These are phyloP conservation scores for Dendrolimus houi DNA, from an alignment of 2,888 invertebrate species.

Conservation along the genomic window DNA sequence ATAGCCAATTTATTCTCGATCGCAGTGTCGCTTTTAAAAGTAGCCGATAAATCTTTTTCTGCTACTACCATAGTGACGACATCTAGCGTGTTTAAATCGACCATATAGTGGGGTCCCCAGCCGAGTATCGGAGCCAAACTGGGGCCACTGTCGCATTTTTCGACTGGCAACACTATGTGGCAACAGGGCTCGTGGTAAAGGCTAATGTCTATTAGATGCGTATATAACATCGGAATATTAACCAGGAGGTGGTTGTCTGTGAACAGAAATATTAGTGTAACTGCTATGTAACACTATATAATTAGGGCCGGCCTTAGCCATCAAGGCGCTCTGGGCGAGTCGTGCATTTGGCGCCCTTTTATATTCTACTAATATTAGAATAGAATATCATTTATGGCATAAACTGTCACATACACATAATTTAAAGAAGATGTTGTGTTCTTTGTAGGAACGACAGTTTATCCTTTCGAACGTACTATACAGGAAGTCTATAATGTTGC, in stretches of 20 bases:
- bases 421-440: too few relatives aligned
- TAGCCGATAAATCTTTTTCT: slow-evolving; percentile 80
- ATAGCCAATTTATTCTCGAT: slow-evolving; percentile 86
- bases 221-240: slow-evolving; percentile 88
- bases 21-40: slow-evolving; percentile 80
- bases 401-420: too few relatives aligned
- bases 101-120: slow-evolving; percentile 68
- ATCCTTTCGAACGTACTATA: too few relatives aligned
- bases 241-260: slow-evolving; percentile 88
- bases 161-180: slow-evolving; percentile 83
- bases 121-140: slow-evolving; percentile 82
- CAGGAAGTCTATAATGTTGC: too few relatives aligned
- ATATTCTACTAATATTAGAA: too few relatives aligned
- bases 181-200: slow-evolving; percentile 89
- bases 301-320: too few relatives aligned
- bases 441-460: too few relatives aligned
- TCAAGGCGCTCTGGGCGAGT: too few relatives aligned
- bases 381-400: too few relatives aligned
- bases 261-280: slow-evolving; percentile 3
- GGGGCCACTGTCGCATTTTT: slow-evolving; percentile 71
- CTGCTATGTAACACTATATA: too few relatives aligned
- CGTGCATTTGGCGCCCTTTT: too few relatives aligned
- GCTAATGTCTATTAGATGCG: slow-evolving; percentile 90
- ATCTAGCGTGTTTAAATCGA: slow-evolving; percentile 84
- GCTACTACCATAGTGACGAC: slow-evolving; percentile 80